Percentiles rank a stretch among this genome's conserved stretches.
Conservation (phyloP, 1,140 invertebrate genomes). For the Zaprionus taronus region DNA sequence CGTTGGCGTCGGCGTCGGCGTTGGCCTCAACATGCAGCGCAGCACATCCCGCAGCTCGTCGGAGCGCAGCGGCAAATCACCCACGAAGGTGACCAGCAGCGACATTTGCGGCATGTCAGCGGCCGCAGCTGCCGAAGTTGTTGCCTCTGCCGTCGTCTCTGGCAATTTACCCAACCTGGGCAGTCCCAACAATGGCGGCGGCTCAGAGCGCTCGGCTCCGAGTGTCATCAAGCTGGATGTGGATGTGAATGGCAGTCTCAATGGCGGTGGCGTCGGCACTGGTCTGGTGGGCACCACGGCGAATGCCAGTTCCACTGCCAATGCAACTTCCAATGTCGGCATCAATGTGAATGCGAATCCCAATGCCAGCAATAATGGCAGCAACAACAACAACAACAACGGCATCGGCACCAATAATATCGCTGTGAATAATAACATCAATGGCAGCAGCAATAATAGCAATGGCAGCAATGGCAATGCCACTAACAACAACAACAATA, state of each 20-base stretch:
- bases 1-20: constrained; percentile 3
- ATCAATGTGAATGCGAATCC: constrained; percentile 29
- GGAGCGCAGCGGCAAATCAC: constrained; percentile 80
- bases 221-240: constrained; percentile 33
- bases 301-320: constrained; percentile 33
- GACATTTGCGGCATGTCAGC: constrained; percentile 26
- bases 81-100: constrained; percentile 43
- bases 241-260: constrained; percentile 36
- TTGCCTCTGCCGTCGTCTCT: constrained; percentile 60
- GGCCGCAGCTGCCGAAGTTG: constrained; percentile 52
- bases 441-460: constrained; percentile 27
- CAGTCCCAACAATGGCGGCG: constrained; percentile 59
- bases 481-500: constrained; percentile 40
- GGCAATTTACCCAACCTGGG: constrained; percentile 31
- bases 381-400: constrained; percentile 15
- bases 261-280: constrained; percentile 14
- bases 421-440: constrained; percentile 30
- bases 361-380: constrained; percentile 17
- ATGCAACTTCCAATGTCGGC: background rate
- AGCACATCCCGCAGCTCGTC: constrained; percentile 72
- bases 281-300: background rate
- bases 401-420: constrained; percentile 44
- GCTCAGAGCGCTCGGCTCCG: constrained; percentile 52
- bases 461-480: constrained; percentile 25
- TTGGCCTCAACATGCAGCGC: constrained; percentile 45